A percentile compares a stretch with the other conserved stretches of the same genome.
phyloP scores from a whole-genome alignment of 2,797 vertebrate genomes.

The Garrulus glandarius region DNA sequence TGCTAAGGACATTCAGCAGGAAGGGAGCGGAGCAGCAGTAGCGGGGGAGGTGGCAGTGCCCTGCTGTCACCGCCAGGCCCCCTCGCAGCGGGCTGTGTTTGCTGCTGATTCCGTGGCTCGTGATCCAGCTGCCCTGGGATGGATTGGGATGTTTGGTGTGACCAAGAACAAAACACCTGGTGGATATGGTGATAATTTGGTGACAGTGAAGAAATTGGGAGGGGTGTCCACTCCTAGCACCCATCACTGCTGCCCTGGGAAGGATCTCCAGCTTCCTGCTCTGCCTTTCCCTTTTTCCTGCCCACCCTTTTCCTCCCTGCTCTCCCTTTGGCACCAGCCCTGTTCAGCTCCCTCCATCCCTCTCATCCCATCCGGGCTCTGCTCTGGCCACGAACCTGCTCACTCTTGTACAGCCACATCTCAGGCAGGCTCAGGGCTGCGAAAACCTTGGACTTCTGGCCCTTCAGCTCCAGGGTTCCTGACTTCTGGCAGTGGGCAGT shows the following conservation, averaged over 20 bases:
- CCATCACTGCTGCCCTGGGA: not conserved
- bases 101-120: not conserved
- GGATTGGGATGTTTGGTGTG: fast-evolving
- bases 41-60: not conserved
- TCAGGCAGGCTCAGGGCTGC: constrained; percentile 86
- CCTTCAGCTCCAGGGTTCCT: constrained; percentile 88
- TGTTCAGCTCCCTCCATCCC: not conserved
- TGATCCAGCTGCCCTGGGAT: not conserved
- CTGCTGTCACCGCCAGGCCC: fast-evolving
- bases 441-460: constrained; percentile 91
- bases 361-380: not conserved
- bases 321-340: not conserved
- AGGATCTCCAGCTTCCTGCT: not conserved
- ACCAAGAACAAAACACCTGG: not conserved
- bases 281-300: not conserved
- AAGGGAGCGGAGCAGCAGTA: not conserved
- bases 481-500: constrained; percentile 85
- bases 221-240: fast-evolving
- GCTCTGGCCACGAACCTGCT: constrained; percentile 81
- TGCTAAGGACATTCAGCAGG: not conserved
- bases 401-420: constrained; percentile 93
- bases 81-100: not conserved
- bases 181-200: not conserved
- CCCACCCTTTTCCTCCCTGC: not conserved
- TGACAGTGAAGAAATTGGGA: fast-evolving